Conservation (phyloP, 2,797 vertebrate species). For the Sardinella longiceps region DNA sequence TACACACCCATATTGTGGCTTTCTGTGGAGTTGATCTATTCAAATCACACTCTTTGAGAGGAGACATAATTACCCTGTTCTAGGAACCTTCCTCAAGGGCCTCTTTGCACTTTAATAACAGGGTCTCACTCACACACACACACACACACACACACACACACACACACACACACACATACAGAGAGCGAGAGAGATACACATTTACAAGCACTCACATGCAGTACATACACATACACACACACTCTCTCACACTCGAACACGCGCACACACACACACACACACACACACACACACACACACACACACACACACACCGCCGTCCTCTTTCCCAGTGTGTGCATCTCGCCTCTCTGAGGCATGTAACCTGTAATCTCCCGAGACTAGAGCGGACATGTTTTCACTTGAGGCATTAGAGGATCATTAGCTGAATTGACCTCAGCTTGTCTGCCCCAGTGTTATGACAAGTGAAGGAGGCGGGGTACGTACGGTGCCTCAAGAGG, state of each 20-base stretch:
- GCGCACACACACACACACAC: conserved; percentile 1
- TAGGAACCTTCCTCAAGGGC: not conserved
- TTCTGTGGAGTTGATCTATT: not conserved
- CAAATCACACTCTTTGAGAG: not conserved
- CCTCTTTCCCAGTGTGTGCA: not conserved
- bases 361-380: conserved; percentile 8
- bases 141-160: not conserved
- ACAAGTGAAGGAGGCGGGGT: not conserved
- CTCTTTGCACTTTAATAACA: conserved; percentile 6
- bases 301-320: not conserved
- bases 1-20: not conserved
- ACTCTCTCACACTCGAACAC: not conserved
- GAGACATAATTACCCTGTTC: not conserved
- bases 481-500: not conserved
- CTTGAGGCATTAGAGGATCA: not conserved
- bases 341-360: not conserved
- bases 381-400: conserved; percentile 23
- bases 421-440: not conserved
- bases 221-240: too few species aligned
- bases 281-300: too few species aligned
- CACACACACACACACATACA: not conserved
- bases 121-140: not conserved
- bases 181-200: too few species aligned
- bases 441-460: not conserved
- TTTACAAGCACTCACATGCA: too few species aligned